A percentile compares a stretch with the other conserved stretches of the same genome.
phyloP scores from a whole-genome alignment of 1,140 invertebrate species.

The Pararge aegeria region DNA sequence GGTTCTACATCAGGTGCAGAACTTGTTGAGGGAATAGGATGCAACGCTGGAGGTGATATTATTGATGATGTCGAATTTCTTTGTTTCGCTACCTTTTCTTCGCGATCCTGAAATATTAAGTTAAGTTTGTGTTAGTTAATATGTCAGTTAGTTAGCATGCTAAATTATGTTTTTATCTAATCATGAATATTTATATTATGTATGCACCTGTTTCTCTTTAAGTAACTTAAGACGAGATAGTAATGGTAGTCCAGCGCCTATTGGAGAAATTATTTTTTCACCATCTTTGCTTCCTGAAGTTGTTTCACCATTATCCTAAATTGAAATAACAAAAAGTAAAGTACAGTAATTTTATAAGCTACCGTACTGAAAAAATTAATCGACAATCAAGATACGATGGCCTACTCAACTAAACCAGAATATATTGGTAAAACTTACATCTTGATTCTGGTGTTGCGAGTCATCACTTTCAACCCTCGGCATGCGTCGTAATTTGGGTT shows the following conservation, averaged over 20 bases:
- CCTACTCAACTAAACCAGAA: background rate
- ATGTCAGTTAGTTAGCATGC: background rate
- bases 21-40: constrained; percentile 72
- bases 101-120: constrained; percentile 73
- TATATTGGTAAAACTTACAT: constrained; percentile 35
- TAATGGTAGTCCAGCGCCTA: constrained; percentile 91
- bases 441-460: constrained; percentile 68
- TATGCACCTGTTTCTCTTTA: constrained; percentile 88
- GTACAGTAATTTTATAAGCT: background rate
- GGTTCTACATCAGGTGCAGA: constrained; percentile 68
- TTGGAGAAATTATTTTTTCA: constrained; percentile 83
- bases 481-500: constrained; percentile 83
- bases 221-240: constrained; percentile 87
- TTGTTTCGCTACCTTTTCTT: constrained; percentile 79
- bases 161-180: background rate
- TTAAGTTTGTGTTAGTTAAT: background rate
- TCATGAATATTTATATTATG: constrained; percentile 48
- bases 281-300: constrained; percentile 76
- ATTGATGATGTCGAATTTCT: constrained; percentile 65
- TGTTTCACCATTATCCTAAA: constrained; percentile 77
- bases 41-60: constrained; percentile 62
- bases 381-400: background rate
- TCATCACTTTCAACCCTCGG: constrained; percentile 85
- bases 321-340: constrained; percentile 17
- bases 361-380: background rate